phyloP scores from a whole-genome alignment of 2,113 vertebrate genomes.

The Porphyrio hochstetteri region DNA sequence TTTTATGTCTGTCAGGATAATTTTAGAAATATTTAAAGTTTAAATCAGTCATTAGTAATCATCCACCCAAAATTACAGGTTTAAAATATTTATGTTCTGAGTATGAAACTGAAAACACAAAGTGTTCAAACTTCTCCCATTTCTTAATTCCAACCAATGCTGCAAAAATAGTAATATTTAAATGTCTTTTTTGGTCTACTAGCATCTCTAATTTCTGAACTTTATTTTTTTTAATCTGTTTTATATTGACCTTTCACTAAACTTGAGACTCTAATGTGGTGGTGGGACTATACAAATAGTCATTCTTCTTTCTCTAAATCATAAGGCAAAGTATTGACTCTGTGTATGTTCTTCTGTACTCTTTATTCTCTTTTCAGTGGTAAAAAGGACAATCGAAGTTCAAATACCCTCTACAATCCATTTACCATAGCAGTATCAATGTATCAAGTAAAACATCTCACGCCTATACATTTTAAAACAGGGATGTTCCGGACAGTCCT shows the following conservation, averaged over 20 bases:
- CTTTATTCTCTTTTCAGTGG: not conserved
- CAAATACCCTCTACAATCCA: not conserved
- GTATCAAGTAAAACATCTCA: not conserved
- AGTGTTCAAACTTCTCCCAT: not conserved
- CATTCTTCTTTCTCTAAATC: not conserved
- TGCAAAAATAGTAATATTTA: not conserved
- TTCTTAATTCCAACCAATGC: not conserved
- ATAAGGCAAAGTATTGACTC: not conserved
- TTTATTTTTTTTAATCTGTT: not conserved
- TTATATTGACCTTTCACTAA: not conserved
- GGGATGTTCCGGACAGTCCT: not conserved
- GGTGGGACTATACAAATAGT: not conserved
- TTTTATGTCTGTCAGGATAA: not conserved
- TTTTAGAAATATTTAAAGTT: conserved; percentile 14
- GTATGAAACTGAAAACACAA: not conserved
- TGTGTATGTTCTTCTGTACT: not conserved
- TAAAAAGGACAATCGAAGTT: not conserved
- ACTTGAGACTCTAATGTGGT: not conserved
- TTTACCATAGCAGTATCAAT: not conserved
- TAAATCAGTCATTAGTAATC: not conserved
- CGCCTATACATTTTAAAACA: not conserved
- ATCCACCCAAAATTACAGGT: not conserved
- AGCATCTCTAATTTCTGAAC: not conserved
- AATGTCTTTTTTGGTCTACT: not conserved
- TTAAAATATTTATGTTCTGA: not conserved